Evolutionary conservation across 2,888 invertebrate genomes (phyloP), one percentile per base, ranked within the genome.

Genomic region (Omphaloscelis lunosa): DNA sequence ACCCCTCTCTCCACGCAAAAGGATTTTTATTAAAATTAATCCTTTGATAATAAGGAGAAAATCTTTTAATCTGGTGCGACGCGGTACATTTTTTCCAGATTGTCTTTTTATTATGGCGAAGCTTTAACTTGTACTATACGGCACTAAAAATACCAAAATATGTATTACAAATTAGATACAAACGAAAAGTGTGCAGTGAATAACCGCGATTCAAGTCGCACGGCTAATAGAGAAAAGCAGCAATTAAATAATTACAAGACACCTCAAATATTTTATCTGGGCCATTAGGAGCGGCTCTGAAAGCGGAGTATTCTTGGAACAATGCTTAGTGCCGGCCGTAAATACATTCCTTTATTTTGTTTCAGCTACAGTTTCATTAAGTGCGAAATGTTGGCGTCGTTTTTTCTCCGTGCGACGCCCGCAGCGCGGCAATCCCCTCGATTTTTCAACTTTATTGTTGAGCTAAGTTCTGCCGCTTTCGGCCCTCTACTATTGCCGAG

Each of bases 311-410:
- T 93, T 93, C 93, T 91, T 91, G 91, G 91, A 94, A 95, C 93
- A 95, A 95, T 95, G 93, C 92, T 93, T 93, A 93, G 91, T 89
- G 90, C 90, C 89, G 92, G 91, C 72, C 91, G 94, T 95, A 94
- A 96, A 95, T 94, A 93, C 93, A 91, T 92, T 95, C 94, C 93
- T 95, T 95, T 95, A 95, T 96, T 95, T 95, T 94, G 93, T 95
- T 95, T 94, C 93, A 89, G 94, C 93, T 92, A 95, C 96, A 95
- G 95, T 96, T 96, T 96, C 95, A 96, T 96, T 96, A 96, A 95
- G 96, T 96, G 96, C 95, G 94, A 96, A 94, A 94, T 95, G 96
- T 94, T 90, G 90, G 93, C 92, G 93, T 94, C 93, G 94, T 95
- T 95, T 95, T 95, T 95, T 93, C 92, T 91, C 90, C 91, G 93